Base-by-base conservation (phyloP, 2,888 invertebrate species). In the Aspidiotus rigidus region DNA sequence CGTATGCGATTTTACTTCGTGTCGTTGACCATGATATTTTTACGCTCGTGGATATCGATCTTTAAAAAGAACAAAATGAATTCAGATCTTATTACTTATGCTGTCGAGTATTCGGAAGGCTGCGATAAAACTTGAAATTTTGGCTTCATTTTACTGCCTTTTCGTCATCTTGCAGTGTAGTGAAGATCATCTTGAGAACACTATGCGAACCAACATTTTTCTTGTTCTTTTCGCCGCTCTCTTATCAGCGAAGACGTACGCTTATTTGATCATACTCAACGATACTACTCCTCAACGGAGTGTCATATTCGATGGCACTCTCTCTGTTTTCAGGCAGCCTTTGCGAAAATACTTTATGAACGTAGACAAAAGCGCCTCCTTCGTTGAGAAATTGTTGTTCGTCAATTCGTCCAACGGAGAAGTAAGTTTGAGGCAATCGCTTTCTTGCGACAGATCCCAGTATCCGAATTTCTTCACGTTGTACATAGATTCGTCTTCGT, bases 381-480 rank as follows among this genome's bases (percentile, higher is more conserved):
- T 90, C 79, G 91, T 92, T 15, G 85, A 86, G 74, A 86, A 87
- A 76, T 82, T 92, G 73, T 83, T 92, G 69, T 81, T 84, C 74
- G 89, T 93, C 70, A 86, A 89, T 78, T 83, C 84, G 69, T 85
- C 85, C 75, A 85, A 83, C 72, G 92, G 91, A 15, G 83, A 86
- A 73, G 87, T 91, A 70, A 84, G 84, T n/a, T 80, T 92, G 53
- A 83, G 85, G 73, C 86, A 86, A 75, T 82, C 82, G 69, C 80
- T 92, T 13, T 83, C 86, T 76, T 92, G 92, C 78, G 87, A 90
- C 75, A 90, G 90, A 72, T 82, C 89, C 44, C 86, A 86, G 73
- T 91, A 92, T 76, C 91, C 92, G 0, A 88, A 88, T 75, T 82
- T 92, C 69, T 91, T 93, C 77, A 91, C 90, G 7, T 84, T 91